Base-by-base conservation (phyloP, 2,888 invertebrate genomes). In the Mesopsocus fuscifrons region DNA sequence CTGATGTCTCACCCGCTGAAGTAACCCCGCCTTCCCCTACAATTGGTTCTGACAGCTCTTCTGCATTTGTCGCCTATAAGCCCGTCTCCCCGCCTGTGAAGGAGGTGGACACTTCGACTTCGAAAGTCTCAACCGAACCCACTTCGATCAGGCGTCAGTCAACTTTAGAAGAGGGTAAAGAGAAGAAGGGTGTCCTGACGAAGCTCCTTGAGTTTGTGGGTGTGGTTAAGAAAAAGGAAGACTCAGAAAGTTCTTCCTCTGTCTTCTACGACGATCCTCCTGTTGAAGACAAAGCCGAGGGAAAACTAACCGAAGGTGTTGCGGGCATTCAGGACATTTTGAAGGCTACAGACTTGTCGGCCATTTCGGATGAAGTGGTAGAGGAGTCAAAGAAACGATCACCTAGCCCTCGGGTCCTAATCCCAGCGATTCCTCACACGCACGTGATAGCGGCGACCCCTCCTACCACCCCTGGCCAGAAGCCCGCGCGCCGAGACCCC, bases 141-240 rank as follows among this genome's bases (percentile, higher is more conserved):
- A 6, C 26, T 11, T 26, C 11, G 26, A 11, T 26, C 6, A 6
- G 11, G 11, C 26, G 26, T 26, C 26, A 26, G 11, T 26, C 26
- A 26, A 9, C 26, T 13, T 16, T 16, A 9, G 18, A 34, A 18
- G 21, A 38, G 4, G 20, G 5, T 6, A 38, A 38, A 20, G 38
- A 38, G 20, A 38, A 38, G 21, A 38, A 38, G 20, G 38, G 38
- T 20, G 38, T 38, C 11, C 17, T 38, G 4, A n/a, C 20, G 4
- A 38, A 38, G 20, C 13, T 38, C 11, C 11, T 38, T n/a, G 38
- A 38, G 18, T 38, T 38, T 21, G 38, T 38, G 3, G 38, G 38
- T 5, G 38, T 38, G 15, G 4, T 17, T 9, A 17, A 17, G 17
- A 38, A 38, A 38, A 17, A 20, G 20, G 38, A 38, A 5, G 17